Evolutionary conservation across 2,888 invertebrate species (phyloP), one percentile per base, ranked within the genome.

Genomic region (Drosophila putrida): DNA sequence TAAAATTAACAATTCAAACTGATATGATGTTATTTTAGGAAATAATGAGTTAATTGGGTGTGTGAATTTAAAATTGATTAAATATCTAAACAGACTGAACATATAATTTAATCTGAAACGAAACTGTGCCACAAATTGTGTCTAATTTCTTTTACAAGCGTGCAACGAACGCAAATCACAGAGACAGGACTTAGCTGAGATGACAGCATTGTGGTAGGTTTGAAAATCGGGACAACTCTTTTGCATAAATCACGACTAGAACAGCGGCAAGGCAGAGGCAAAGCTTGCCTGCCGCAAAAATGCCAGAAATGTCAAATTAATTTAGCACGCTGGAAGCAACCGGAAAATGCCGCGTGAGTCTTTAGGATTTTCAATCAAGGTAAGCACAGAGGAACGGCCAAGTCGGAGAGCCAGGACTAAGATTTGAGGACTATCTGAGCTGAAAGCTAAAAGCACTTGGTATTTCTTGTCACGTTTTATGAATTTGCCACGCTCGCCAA

Each of bases 281-380:
- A 54, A 43, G 73, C 60, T 75, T 69, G 60, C 60, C 61, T 61
- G 47, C 84, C 85, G 44, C 80, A 85, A 73, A 64, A 71, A 72
- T 80, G 68, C 63, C 66, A 67, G 76, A 86, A 86, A 84, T 86
- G 83, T 80, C 78, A 88, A 84, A 84, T 86, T 88, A 88, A 84
- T 88, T 84, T 88, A 88, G 67, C 82, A 71, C 68, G 55, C 61
- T 71, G 78, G 55, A 58, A 51, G 63, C 71, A 60, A 51, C 65
- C 63, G 54, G 47, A 59, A 80, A 76, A 64, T 47, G 59, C 60
- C 55, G 70, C 67, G 60, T 50, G 62, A 57, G 64, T 64, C 78
- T 73, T 67, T 77, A 70, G 70, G 71, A 68, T 86, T 84, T 88
- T 86, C 88, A 84, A 84, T 84, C 83, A 88, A 86, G 80, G 82